Percentiles rank a stretch among this genome's conserved stretches.
Conservation (phyloP, 2,888 invertebrate genomes). For the Hirudinaria manillensis region DNA sequence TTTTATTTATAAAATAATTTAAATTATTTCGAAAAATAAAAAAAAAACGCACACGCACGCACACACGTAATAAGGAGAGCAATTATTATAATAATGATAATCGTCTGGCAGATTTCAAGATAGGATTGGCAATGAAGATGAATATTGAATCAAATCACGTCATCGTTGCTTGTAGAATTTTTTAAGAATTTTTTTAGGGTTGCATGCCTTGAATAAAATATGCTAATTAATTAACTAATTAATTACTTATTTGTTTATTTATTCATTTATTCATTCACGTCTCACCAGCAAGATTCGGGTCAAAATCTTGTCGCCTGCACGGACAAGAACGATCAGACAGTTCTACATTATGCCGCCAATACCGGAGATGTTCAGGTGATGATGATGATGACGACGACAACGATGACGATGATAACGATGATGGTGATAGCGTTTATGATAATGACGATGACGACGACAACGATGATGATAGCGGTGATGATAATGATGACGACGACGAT, state of each 20-base stretch:
- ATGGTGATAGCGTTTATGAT: conserved; percentile 7
- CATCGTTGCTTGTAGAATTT: no score
- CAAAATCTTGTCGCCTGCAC: conserved; percentile 35
- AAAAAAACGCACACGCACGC: no score
- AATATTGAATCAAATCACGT: no score
- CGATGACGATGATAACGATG: conserved; percentile 25
- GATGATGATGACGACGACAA: not conserved
- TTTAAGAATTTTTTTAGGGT: not conserved
- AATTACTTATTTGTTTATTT: no score
- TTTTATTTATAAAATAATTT: no score
- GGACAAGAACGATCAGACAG: conserved; percentile 43
- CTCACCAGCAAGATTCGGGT: conserved; percentile 34
- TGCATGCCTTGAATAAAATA: not conserved
- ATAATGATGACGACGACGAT: conserved; percentile 14
- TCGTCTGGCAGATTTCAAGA: no score
- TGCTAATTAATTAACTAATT: not conserved
- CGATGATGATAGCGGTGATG: no score
- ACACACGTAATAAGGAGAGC: no score
- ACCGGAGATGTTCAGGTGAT: conserved; percentile 39
- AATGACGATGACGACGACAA: not conserved
- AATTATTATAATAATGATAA: no score
- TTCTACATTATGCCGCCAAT: conserved; percentile 42
- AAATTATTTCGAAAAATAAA: no score
- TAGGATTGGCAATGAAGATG: no score
- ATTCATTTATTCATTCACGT: no score